Evolutionary conservation across 2,113 vertebrate genomes (phyloP), one percentile per base, ranked within the genome.

Genomic region (Bucco capensis): DNA sequence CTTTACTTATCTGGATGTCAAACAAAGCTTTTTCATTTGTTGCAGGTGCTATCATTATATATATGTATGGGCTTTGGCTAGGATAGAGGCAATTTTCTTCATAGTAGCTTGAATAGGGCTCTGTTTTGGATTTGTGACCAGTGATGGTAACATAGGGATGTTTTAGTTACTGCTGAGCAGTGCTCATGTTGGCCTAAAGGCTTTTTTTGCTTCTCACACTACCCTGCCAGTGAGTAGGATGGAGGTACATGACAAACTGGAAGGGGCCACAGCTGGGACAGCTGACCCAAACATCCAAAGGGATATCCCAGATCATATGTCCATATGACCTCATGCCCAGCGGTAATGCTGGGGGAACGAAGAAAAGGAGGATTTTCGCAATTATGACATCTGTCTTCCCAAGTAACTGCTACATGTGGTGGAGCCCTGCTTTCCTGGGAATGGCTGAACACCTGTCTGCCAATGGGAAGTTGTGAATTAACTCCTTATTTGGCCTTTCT

Each of bases 381-480:
- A 10, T 60, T 14, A 27, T 0, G 4, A 12, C 1, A 0, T 60
- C 72, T 82, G 37, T 84, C 56, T 81, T 49, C 42, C 42, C 38
- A 58, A 22, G 28, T 83, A 81, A 47, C 44, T 3, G 0, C 57
- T 44, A 27, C 0, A 2, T 0, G 0, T 35, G 46, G 44, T n/a
- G 50, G 31, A 65, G 21, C 37, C 73, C 42, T 69, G 40, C n/a
- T 47, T 64, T 81, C 31, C 50, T 66, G 37, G 28, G 12, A 12
- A 33, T 27, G 21, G 28, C 21, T 31, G 9, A 73, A 67, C 12
- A 11, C 10, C 30, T 60, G 40, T 35, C 27, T 65, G 54, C 49
- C 8, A 0, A 6, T 46, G 73, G 47, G 69, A 89, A 70, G 10
- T 2, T 17, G 12, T 13, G 7, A 70, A 61, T 0, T 0, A 80